These are phyloP conservation scores for Mnemiopsis leidyi DNA, from an alignment of 37 sponge, comb jelly and placozoan species.

Conservation along the genomic window DNA sequence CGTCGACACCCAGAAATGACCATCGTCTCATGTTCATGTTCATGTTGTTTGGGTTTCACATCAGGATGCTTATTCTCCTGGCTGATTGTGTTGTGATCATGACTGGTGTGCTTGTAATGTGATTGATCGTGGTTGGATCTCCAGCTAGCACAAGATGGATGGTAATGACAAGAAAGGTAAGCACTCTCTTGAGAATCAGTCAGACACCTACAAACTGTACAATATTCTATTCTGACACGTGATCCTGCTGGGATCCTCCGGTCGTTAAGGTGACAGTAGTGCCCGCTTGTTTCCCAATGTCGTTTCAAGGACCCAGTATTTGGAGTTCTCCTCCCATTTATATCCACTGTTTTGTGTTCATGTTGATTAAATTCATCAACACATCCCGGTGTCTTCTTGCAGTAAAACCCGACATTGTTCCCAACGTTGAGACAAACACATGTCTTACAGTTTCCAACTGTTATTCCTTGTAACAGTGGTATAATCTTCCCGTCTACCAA, in stretches of 20 bases:
- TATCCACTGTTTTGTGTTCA: not conserved
- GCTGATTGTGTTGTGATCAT: not conserved
- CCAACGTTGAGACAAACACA: conserved; percentile 1
- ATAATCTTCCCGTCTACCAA: not conserved
- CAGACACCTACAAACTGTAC: not conserved
- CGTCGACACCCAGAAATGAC: not conserved
- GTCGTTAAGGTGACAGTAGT: not conserved
- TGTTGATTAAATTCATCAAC: not conserved
- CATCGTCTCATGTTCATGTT: not conserved
- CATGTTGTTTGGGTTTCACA: no score
- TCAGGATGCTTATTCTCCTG: no score
- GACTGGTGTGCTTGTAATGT: not conserved
- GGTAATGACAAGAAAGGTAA: not conserved
- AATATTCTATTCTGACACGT: not conserved
- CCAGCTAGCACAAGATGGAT: not conserved
- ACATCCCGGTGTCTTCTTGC: not conserved
- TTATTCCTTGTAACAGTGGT: not conserved
- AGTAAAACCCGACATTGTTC: not conserved
- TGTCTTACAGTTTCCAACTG: conserved; percentile 3
- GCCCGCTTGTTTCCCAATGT: no score
- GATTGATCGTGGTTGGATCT: not conserved
- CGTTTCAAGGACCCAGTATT: not conserved
- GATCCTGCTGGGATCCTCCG: not conserved
- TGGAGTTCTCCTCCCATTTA: no score
- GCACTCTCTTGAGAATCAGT: not conserved